Evolutionary conservation across 2,113 vertebrate species (phyloP), one percentile per base, ranked within the genome.

Genomic region (Hyperopisus bebe): DNA sequence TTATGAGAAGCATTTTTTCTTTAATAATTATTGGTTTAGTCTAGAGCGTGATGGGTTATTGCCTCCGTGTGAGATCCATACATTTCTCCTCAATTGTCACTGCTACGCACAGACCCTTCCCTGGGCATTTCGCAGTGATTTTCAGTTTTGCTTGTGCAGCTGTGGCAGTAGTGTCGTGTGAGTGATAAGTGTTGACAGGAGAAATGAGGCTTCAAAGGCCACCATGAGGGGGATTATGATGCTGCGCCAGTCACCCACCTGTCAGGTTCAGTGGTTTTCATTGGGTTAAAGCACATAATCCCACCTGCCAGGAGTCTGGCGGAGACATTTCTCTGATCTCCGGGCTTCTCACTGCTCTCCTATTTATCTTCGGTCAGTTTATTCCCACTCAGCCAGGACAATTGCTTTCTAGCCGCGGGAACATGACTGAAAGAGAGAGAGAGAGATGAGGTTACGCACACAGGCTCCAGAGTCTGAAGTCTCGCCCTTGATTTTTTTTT

Each of bases 341-440:
- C 35, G 17, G 74, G 44, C 24, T 86, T 86, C 24, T 27, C 44
- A 27, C 83, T 50, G 44, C 47, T 27, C 83, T 48, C 24, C 42
- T 47, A 27, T 86, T 86, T 47, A 50, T 86, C 44, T 47, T 27
- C n/a, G 44, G 44, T 48, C 83, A 86, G 83, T 86, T 86, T 86
- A 47, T 86, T 86, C 13, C 44, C 83, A 24, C 83, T 86, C 83
- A 86, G 83, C 82, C 82, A 48, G 42, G 82, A 85, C 42, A 85
- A 48, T 50, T 86, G 46, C 44, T 86, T 86, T 86, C 83, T 48
- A 48, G 83, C 83, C 44, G 83, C 44, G 7, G 44, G 47, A 48
- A 48, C 83, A 48, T 50, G 44, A 86, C 44, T n/a, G 44, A 24
- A 86, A 50, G 44, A 80, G 74, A 77, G 31, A 74, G 62, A 80